Evolutionary conservation across 2,113 vertebrate genomes (phyloP).

Genomic region (Callipepla californica): DNA sequence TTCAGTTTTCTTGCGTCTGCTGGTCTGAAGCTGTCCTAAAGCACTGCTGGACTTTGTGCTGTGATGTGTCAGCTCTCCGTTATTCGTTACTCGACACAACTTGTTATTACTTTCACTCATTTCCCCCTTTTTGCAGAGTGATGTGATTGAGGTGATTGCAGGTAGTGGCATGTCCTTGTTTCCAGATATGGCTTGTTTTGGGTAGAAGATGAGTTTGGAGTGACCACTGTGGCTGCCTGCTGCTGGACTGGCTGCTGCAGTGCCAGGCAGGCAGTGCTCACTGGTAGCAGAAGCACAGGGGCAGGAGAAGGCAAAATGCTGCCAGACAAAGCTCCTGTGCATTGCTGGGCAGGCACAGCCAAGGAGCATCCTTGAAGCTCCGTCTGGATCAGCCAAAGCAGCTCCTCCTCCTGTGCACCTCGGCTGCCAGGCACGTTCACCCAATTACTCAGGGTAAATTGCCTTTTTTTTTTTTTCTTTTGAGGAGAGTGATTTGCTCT

Average conservation of each 20-base stretch:
- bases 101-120: neutral
- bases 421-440: neutral
- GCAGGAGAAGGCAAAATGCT: neutral
- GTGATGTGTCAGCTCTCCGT: neutral
- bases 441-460: too few relatives aligned
- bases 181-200: neutral
- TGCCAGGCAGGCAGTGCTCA: accelerated
- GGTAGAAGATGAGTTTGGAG: neutral
- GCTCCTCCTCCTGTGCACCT: neutral
- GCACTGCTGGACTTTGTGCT: neutral
- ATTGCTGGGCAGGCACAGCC: neutral
- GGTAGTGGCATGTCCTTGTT: neutral
- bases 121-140: neutral
- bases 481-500: neutral
- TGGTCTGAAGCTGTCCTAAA: neutral
- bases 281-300: neutral
- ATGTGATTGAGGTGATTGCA: neutral
- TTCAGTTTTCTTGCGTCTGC: neutral
- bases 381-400: neutral
- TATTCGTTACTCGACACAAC: neutral
- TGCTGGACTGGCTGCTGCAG: neutral
- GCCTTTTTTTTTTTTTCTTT: neutral
- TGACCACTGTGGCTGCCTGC: neutral
- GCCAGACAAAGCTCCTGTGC: neutral
- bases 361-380: neutral